A percentile compares a stretch with the other conserved stretches of the same genome.
phyloP scores from a whole-genome alignment of 30 jellyfish, hydroid and myxozoan species.

The Hydractinia echinata region DNA sequence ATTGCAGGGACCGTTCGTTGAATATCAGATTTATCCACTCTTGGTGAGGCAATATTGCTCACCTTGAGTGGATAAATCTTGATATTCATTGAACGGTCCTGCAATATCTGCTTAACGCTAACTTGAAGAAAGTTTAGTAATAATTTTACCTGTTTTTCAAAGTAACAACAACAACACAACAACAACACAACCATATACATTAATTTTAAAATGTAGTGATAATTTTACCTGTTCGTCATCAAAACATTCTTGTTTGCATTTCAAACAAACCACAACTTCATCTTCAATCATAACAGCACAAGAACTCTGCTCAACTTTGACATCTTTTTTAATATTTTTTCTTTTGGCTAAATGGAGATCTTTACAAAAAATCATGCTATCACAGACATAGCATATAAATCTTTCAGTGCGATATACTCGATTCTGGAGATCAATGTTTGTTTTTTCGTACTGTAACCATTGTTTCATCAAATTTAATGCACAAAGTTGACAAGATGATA shows the following conservation, averaged over 20 bases:
- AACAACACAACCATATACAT: too few species aligned
- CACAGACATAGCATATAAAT: conserved; percentile 11
- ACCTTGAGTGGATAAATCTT: too few species aligned
- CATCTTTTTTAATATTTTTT: not conserved
- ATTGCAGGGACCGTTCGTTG: too few species aligned
- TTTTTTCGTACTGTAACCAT: not conserved
- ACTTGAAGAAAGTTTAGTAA: too few species aligned
- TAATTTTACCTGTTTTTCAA: too few species aligned
- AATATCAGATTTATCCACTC: too few species aligned
- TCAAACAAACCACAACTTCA: not conserved
- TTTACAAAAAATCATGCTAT: not conserved
- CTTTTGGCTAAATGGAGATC: not conserved
- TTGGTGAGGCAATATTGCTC: too few species aligned
- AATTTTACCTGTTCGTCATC: not conserved
- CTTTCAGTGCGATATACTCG: not conserved
- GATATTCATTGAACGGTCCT: too few species aligned
- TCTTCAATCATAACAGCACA: not conserved
- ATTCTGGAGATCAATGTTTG: not conserved
- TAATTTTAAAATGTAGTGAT: too few species aligned
- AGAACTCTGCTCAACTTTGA: not conserved
- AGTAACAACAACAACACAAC: too few species aligned
- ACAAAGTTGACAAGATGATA: not conserved
- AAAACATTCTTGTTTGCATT: not conserved
- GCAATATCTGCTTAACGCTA: too few species aligned
- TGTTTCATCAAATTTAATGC: not conserved